Percentiles rank a stretch among this genome's conserved stretches.
phyloP scores from a whole-genome alignment of 2,888 invertebrate genomes.

The Cephus runcator region DNA sequence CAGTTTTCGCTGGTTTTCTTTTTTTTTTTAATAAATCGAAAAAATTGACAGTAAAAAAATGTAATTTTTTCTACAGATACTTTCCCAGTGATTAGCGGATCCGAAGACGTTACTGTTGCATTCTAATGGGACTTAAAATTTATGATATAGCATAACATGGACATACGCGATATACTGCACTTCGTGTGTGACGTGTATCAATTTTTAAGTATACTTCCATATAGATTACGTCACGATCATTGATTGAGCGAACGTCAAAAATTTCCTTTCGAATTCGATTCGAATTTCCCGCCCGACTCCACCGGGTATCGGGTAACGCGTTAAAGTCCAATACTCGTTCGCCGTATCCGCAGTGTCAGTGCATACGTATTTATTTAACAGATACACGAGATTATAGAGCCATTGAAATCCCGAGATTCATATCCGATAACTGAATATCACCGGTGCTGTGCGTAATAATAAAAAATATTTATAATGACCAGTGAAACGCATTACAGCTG shows the following conservation, averaged over 20 bases:
- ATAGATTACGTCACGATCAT: neutral
- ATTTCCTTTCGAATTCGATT: neutral
- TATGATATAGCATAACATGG: neutral
- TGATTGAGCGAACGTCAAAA: neutral
- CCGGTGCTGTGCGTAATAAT: neutral
- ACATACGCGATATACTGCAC: neutral
- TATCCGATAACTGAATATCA: neutral
- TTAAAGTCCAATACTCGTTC: neutral
- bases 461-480: neutral
- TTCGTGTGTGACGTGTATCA: neutral
- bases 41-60: neutral
- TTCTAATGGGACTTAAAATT: neutral
- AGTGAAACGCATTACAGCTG: neutral
- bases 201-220: neutral
- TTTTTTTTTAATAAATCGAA: neutral
- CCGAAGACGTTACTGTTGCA: neutral
- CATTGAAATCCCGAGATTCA: neutral
- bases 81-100: neutral
- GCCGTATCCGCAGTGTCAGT: neutral
- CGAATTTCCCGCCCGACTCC: neutral
- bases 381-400: neutral
- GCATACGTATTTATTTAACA: neutral
- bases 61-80: neutral
- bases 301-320: neutral
- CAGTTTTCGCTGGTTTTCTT: neutral